Conservation (phyloP, 2,113 vertebrate genomes). For the Siniperca chuatsi region DNA sequence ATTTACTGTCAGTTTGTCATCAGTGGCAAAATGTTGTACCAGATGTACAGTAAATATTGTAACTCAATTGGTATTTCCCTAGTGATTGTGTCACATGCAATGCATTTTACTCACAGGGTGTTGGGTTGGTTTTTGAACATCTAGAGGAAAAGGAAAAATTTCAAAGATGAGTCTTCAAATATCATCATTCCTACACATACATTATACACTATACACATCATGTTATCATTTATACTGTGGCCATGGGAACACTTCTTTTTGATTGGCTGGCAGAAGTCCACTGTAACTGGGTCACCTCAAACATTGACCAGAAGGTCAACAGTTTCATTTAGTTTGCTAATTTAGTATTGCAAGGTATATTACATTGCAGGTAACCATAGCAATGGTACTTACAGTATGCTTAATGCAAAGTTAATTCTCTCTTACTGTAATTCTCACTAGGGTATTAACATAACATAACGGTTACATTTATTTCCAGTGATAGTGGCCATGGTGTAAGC, state of each 20-base stretch:
- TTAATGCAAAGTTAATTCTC: neutral
- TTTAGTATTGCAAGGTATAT: neutral
- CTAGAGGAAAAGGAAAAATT: conserved; percentile 26
- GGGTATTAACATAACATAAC: neutral
- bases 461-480: neutral
- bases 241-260: neutral
- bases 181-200: neutral
- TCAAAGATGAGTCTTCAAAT: neutral
- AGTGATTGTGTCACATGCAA: neutral
- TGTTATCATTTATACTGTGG: neutral
- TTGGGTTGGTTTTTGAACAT: neutral
- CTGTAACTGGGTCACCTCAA: neutral
- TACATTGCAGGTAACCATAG: neutral
- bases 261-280: neutral
- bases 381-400: neutral
- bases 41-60: neutral
- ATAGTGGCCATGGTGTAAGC: no score
- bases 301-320: neutral
- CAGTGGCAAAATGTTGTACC: neutral
- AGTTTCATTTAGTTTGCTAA: neutral
- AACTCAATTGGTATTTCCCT: neutral
- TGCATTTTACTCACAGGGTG: conserved; percentile 23
- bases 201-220: neutral
- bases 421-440: neutral
- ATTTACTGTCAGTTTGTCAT: no score